Percentiles rank a stretch among this genome's conserved stretches.
Evolutionary conservation across 2,888 invertebrate genomes (phyloP).

Genomic region (Shargacucullia verbasci): DNA sequence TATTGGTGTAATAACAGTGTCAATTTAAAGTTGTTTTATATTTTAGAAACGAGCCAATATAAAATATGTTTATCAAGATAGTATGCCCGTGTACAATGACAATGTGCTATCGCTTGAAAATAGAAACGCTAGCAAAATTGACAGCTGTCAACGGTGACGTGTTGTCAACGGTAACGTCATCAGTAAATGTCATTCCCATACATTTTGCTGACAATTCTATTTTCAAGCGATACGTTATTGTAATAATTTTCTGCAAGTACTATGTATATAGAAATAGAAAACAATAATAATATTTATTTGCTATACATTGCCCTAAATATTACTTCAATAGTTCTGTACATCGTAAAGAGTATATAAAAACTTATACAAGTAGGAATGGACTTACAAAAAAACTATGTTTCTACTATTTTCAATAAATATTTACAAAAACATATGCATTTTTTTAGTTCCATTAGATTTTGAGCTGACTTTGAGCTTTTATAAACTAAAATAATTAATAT

Average conservation of each 20-base stretch:
- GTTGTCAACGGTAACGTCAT: too few relatives aligned
- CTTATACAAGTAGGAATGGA: slow-evolving; percentile 80
- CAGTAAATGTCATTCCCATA: too few relatives aligned
- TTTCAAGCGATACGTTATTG: too few relatives aligned
- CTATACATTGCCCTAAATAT: slow-evolving; percentile 49
- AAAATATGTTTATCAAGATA: not conserved
- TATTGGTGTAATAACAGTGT: too few relatives aligned
- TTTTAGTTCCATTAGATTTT: slow-evolving; percentile 67
- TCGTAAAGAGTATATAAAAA: slow-evolving; percentile 69
- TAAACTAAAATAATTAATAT: slow-evolving; percentile 76
- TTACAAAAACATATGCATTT: slow-evolving; percentile 69
- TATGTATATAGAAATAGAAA: slow-evolving; percentile 26
- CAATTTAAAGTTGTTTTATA: too few relatives aligned
- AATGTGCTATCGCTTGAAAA: too few relatives aligned
- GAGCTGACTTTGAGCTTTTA: slow-evolving; percentile 88
- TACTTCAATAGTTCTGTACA: slow-evolving; percentile 48
- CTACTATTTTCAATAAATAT: slow-evolving; percentile 71
- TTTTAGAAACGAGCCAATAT: too few relatives aligned
- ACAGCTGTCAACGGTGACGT: too few relatives aligned
- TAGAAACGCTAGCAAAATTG: too few relatives aligned
- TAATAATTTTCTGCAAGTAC: too few relatives aligned
- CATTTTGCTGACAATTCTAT: too few relatives aligned
- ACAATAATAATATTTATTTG: slow-evolving; percentile 33
- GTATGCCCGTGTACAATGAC: too few relatives aligned
- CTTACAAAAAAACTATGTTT: slow-evolving; percentile 64